These are phyloP conservation scores for Balaeniceps rex DNA, from an alignment of 2,113 vertebrate species.

Conservation along the genomic window DNA sequence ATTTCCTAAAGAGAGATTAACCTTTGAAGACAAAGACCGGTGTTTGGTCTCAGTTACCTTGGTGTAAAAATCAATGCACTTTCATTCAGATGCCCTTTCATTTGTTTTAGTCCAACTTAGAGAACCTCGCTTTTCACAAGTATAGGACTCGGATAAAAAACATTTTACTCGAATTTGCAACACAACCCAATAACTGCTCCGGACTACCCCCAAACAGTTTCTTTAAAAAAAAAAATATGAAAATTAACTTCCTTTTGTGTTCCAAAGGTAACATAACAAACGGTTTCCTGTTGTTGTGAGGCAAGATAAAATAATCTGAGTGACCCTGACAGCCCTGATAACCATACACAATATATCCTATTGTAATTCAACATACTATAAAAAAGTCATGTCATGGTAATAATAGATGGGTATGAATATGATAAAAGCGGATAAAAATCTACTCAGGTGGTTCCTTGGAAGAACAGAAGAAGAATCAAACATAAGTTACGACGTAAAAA, in stretches of 20 bases:
- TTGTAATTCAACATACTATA: neutral
- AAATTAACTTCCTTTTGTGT: neutral
- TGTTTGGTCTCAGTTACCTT: neutral
- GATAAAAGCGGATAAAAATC: neutral
- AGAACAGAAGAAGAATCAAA: neutral
- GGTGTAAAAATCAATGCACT: constrained; percentile 28
- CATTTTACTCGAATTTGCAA: neutral
- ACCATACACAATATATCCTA: neutral
- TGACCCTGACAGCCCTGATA: neutral
- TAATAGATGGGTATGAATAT: neutral
- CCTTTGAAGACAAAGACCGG: constrained; percentile 11
- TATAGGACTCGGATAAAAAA: neutral
- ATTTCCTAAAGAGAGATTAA: constrained; percentile 40
- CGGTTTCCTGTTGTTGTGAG: neutral
- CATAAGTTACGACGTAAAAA: neutral
- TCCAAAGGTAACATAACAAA: neutral
- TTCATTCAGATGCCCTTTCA: neutral
- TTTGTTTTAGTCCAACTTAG: neutral
- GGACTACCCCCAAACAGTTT: neutral
- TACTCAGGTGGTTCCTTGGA: neutral
- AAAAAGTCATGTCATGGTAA: neutral
- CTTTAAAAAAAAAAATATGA: neutral
- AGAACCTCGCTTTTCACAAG: neutral
- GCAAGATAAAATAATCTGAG: neutral
- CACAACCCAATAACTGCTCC: neutral